Evolutionary conservation across 2,888 invertebrate species (phyloP).

Genomic region (Hesperia comma): DNA sequence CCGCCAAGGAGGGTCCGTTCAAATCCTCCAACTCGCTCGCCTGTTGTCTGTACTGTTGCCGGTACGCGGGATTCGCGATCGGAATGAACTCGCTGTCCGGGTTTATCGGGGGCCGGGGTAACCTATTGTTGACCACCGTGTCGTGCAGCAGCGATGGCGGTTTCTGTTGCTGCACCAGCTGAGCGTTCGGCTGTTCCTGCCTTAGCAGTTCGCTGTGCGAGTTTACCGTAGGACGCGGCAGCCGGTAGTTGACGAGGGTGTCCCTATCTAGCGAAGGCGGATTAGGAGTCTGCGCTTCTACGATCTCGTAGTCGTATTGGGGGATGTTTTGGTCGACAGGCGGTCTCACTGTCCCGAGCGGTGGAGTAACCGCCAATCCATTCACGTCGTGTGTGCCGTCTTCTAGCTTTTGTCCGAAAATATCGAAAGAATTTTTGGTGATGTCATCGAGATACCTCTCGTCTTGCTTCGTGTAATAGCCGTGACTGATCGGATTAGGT

Average conservation of each 20-base stretch:
- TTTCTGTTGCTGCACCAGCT: slow-evolving; percentile 61
- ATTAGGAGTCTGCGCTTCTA: slow-evolving; percentile 62
- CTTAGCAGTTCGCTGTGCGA: slow-evolving; percentile 85
- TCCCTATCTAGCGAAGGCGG: slow-evolving; percentile 85
- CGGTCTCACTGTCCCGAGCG: slow-evolving; percentile 73
- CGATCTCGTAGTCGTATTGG: slow-evolving; percentile 79
- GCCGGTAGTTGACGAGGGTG: slow-evolving; percentile 88
- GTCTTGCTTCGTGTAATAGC: slow-evolving; percentile 87
- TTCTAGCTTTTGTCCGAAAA: slow-evolving; percentile 88
- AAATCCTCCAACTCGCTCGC: slow-evolving; percentile 73
- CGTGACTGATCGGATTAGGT: slow-evolving; percentile 83
- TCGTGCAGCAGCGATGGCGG: slow-evolving; percentile 85
- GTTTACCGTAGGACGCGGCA: slow-evolving; percentile 86
- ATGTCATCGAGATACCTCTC: slow-evolving; percentile 88
- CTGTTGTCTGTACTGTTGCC: slow-evolving; percentile 66
- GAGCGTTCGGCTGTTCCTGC: slow-evolving; percentile 58
- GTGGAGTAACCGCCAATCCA: slow-evolving; percentile 76
- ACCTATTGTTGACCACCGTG: slow-evolving; percentile 88
- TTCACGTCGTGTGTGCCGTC: slow-evolving; percentile 75
- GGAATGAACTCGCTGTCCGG: slow-evolving; percentile 87
- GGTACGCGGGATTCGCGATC: slow-evolving; percentile 75
- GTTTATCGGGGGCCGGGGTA: slow-evolving; percentile 87
- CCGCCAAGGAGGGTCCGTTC: slow-evolving; percentile 67
- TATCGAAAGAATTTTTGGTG: slow-evolving; percentile 89
- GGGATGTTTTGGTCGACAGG: slow-evolving; percentile 81